These are phyloP conservation scores for Poeciliopsis turrubarensis DNA, from an alignment of 2,113 vertebrate genomes.

Conservation along the genomic window DNA sequence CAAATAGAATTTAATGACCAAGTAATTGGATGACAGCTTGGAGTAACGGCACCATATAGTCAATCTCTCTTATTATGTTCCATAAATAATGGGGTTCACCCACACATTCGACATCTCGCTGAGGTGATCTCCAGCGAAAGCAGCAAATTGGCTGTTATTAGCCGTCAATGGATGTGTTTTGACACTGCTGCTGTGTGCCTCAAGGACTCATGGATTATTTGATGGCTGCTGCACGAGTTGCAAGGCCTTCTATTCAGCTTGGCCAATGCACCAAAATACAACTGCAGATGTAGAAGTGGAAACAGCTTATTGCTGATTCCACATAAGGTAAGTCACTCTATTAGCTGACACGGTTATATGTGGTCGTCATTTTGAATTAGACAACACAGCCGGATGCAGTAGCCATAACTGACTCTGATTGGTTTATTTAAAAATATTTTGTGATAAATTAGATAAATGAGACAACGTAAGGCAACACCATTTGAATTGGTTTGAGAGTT, in stretches of 20 bases:
- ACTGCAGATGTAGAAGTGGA: constrained; percentile 25
- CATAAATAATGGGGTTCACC: constrained; percentile 57
- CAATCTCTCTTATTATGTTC: constrained; percentile 54
- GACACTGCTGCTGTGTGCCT: constrained; percentile 68
- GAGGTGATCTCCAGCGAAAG: constrained; percentile 66
- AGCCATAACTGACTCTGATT: background rate
- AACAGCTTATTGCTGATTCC: constrained; percentile 16
- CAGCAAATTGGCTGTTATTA: constrained; percentile 69
- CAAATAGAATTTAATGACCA: constrained; percentile 61
- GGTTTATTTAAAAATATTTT: background rate
- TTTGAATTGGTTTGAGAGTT: constrained; percentile 2
- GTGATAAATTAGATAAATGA: background rate
- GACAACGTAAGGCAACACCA: background rate
- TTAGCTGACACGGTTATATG: constrained; percentile 6
- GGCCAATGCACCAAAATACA: constrained; percentile 66
- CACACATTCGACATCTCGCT: constrained; percentile 57
- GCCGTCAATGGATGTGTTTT: constrained; percentile 72
- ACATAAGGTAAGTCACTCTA: constrained; percentile 13
- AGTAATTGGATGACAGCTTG: constrained; percentile 62
- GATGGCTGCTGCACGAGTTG: constrained; percentile 63
- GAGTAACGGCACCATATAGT: constrained; percentile 62
- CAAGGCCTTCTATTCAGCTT: constrained; percentile 62
- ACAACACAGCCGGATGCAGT: background rate
- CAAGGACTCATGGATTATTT: constrained; percentile 76
- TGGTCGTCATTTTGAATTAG: constrained; percentile 6